Base-by-base conservation (phyloP, 2,113 vertebrate species). In the Hylia prasina region DNA sequence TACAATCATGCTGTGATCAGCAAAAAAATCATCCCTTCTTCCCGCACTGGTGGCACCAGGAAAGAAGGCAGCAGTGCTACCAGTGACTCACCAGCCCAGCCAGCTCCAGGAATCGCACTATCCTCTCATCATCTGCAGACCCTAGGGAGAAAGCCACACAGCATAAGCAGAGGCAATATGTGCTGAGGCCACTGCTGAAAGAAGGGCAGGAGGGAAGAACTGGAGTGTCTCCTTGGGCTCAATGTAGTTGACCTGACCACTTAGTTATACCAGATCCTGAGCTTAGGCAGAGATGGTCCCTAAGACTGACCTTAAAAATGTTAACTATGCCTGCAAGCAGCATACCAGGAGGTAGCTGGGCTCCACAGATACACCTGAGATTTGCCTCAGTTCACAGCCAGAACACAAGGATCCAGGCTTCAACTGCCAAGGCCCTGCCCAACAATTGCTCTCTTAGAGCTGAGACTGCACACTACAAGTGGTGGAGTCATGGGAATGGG, bases 91-190 rank as follows among this genome's bases (percentile, higher is more conserved):
- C 99, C 98, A 99, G 97, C 60, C 99, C 99, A 24, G 98, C 97
- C 87, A 99, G 72, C 81, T 99, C 98, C 94, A 99, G 97, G 96
- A 99, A 99, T 22, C 94, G 98, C 75, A 98, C 76, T 68, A 99
- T 99, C 96, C 99, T 98, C 77, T 99, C 98, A 82, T 99, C 99
- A 68, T 99, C 99, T n/a, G 98, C 97, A 61, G 98, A 97, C 68
- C 99, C 99, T 99, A 94, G 19, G 60, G 57, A 93, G 35, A 97
- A 77, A 95, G 53, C 60, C 70, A 35, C 18, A 61, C 24, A 90
- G 35, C 12, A 44, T 93, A 63, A 87, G 27, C 31, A 91, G 40
- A 54, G n/a, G 40, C 40, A 75, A 25, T 5, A 12, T 66, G 24
- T 37, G 15, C 33, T 35, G 39, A 75, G 27, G 17, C 15, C 45